Conservation (phyloP, 2,888 invertebrate species). For the Terebella lapidaria region DNA sequence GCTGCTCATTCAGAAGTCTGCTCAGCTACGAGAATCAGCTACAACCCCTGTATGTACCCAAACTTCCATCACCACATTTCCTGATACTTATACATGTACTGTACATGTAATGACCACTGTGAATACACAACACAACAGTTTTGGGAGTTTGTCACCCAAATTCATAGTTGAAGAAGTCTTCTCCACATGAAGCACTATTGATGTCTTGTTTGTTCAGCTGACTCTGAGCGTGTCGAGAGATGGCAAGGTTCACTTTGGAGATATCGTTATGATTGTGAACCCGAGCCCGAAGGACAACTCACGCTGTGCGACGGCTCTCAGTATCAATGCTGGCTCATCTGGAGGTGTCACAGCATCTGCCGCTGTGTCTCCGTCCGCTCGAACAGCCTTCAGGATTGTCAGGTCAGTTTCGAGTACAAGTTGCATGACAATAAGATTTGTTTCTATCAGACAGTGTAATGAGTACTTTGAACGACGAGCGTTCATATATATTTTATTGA, state of each 20-base stretch:
- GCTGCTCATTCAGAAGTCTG: conserved; percentile 44
- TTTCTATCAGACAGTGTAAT: no score
- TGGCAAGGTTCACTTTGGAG: conserved; percentile 47
- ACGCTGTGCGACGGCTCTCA: conserved; percentile 33
- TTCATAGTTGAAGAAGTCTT: no score
- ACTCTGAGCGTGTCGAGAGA: conserved; percentile 34
- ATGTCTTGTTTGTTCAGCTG: conserved; percentile 1
- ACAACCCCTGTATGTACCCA: no score
- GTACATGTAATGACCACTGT: no score
- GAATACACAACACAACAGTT: no score
- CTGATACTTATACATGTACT: no score
- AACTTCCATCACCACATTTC: no score
- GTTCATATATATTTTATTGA: no score
- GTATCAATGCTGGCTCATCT: conserved; percentile 30
- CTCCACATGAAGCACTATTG: not conserved
- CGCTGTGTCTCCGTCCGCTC: not conserved
- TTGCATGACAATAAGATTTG: not conserved
- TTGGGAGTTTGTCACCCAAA: no score
- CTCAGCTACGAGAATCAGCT: conserved; percentile 29
- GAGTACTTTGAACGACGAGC: no score
- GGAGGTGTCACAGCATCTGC: not conserved
- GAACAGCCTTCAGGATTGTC: not conserved
- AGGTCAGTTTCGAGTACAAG: not conserved
- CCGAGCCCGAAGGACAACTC: conserved; percentile 31
- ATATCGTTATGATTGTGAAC: conserved; percentile 40